phyloP scores from a whole-genome alignment of 2,113 vertebrate species.

The Chrysochloris asiatica region DNA sequence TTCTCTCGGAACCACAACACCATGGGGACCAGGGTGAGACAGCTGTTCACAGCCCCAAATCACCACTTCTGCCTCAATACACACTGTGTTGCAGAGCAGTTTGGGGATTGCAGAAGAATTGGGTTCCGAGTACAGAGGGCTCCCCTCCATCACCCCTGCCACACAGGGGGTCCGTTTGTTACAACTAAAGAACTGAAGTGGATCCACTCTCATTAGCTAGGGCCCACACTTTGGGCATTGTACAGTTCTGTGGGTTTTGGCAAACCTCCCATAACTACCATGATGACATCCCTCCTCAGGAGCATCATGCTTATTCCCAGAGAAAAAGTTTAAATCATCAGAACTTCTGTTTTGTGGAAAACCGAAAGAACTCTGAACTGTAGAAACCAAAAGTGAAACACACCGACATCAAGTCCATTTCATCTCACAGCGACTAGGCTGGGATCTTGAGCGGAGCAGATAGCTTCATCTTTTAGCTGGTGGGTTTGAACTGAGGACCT shows the following conservation, averaged over 20 bases:
- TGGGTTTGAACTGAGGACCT: too few species aligned
- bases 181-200: background rate
- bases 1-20: conserved; percentile 92
- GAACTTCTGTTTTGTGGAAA: background rate
- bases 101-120: background rate
- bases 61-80: background rate
- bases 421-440: too few species aligned
- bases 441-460: too few species aligned
- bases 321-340: background rate
- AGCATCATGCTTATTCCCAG: background rate
- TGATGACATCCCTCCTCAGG: background rate
- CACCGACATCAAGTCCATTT: too few species aligned
- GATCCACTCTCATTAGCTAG: background rate
- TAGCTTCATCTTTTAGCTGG: too few species aligned
- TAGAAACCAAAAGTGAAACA: too few species aligned
- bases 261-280: too few species aligned
- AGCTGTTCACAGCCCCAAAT: background rate
- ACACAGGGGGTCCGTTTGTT: background rate
- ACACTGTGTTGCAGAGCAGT: background rate
- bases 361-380: background rate
- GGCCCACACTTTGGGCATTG: background rate
- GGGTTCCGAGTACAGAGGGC: background rate
- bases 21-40: conserved; percentile 85
- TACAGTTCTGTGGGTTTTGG: background rate
- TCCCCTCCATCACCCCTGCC: background rate